A percentile compares a stretch with the other conserved stretches of the same genome.
These are phyloP conservation scores for Desoria tigrina DNA, from an alignment of 2,888 invertebrate genomes.

Conservation along the genomic window DNA sequence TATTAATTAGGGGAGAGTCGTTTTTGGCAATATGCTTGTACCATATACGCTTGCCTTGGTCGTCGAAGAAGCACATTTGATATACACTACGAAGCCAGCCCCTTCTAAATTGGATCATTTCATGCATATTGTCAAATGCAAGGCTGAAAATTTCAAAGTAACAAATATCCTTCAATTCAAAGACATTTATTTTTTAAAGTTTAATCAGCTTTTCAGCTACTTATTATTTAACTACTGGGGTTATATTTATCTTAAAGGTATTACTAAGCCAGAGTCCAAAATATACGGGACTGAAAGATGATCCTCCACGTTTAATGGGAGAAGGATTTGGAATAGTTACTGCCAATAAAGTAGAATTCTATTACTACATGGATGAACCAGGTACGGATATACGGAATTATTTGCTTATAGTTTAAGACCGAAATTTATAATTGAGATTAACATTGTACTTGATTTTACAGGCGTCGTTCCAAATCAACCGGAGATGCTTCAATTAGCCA, in stretches of 20 bases:
- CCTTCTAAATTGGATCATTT: slow-evolving; percentile 89
- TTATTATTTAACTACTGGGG: too few species aligned
- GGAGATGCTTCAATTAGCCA: slow-evolving; percentile 81
- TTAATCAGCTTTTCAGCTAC: too few species aligned
- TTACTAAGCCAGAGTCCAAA: slow-evolving; percentile 95
- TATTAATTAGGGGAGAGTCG: slow-evolving; percentile 72
- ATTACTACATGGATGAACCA: slow-evolving; percentile 96
- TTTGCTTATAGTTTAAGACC: slow-evolving; percentile 8
- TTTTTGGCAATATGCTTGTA: slow-evolving; percentile 91
- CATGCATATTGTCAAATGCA: slow-evolving; percentile 93
- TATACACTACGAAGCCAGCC: slow-evolving; percentile 93
- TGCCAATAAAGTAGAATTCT: slow-evolving; percentile 89
- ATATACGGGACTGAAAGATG: slow-evolving; percentile 88
- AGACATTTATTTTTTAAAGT: slow-evolving; percentile 2
- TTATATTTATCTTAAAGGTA: too few species aligned
- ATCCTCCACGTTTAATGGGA: slow-evolving; percentile 96
- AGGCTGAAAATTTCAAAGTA: slow-evolving; percentile 86
- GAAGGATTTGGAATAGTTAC: slow-evolving; percentile 97
- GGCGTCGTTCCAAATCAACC: slow-evolving; percentile 86
- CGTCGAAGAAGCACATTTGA: slow-evolving; percentile 90
- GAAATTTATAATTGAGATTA: slow-evolving; percentile 11
- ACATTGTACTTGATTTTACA: slow-evolving; percentile 46
- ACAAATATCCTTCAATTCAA: neutral
- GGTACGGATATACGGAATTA: slow-evolving; percentile 61
- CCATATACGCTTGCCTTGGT: slow-evolving; percentile 90